Base-by-base conservation (phyloP, 92 coral and sea anemone species). In the Virgularia gustaviana region DNA sequence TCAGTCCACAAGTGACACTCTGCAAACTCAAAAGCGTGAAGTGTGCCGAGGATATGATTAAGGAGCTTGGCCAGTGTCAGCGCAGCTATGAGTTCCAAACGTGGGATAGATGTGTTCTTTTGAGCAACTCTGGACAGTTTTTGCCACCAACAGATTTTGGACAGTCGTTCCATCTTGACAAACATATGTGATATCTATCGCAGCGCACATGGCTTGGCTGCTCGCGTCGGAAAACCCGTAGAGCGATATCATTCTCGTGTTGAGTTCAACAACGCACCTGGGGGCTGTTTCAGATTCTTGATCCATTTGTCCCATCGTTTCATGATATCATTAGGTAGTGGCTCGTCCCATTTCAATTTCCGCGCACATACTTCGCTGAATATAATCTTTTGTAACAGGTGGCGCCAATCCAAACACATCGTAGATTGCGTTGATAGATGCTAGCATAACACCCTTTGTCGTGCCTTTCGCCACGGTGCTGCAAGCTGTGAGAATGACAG, bases 391-490 rank as follows among this genome's bases (percentile, higher is more conserved):
- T 28, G 44, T 28, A 16, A 55, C 56, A 5, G 91, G 88, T 33
- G 91, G 31, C 10, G 41, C 76, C 59, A 60, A 76, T 7, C 88
- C 91, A 0, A 83, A 86, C 7, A 83, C 25, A 32, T 83, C 88
- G 49, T 61, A 87, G 27, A 87, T 70, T 24, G 79, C 75, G 83
- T 80, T 81, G 1, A 88, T 73, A 9, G 77, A 36, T 15, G 91
- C 67, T 27, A 87, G 41, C 59, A 88, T 84, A 55, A 77, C 58
- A 10, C 91, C 73, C 56, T 83, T 87, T n/a, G 91, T 87, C 27
- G 78, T 32, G 15, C 73, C 20, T n/a, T 55, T 24, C 4, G 49
- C 72, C 22, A 37, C 72, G 10, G 2, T 34, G 15, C 7, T 39
- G 34, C 73, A 66, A 66, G 39, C 24, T 44, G 43, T 41, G 4